Percentiles rank a stretch among this genome's conserved stretches.
Conservation (phyloP, 2,113 vertebrate species). For the Coptodon bakossiorum region DNA sequence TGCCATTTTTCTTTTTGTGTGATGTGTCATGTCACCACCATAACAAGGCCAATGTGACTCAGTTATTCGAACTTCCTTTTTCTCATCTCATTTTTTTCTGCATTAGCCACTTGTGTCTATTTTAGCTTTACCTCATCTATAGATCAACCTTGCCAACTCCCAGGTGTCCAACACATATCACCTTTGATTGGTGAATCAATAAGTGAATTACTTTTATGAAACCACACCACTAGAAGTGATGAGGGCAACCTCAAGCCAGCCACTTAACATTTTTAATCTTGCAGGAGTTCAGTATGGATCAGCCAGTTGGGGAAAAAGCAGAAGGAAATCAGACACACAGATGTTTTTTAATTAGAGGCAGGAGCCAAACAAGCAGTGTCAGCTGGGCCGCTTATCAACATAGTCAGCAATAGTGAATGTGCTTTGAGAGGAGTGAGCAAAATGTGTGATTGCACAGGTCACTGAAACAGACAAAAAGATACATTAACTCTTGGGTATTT, state of each 20-base stretch:
- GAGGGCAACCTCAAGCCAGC: constrained; percentile 37
- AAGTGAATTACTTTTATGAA: constrained; percentile 62
- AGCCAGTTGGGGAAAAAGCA: constrained; percentile 13
- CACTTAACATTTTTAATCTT: constrained; percentile 62
- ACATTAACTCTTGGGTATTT: not conserved
- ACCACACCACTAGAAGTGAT: constrained; percentile 51
- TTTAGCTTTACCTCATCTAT: constrained; percentile 6
- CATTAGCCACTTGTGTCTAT: constrained; percentile 3
- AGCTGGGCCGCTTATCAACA: constrained; percentile 34
- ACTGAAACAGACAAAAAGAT: not conserved
- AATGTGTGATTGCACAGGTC: not conserved
- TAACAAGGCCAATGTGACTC: not conserved
- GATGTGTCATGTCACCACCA: not conserved
- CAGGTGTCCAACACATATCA: constrained; percentile 46
- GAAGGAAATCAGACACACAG: constrained; percentile 12
- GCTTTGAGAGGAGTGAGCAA: not conserved
- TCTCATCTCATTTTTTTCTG: not conserved
- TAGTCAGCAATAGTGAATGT: constrained; percentile 29
- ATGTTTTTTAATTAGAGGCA: constrained; percentile 52
- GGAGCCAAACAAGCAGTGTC: constrained; percentile 40
- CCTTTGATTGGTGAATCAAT: constrained; percentile 59
- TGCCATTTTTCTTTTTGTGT: not conserved
- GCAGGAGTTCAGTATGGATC: constrained; percentile 40
- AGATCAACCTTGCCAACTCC: constrained; percentile 32
- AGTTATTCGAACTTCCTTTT: not conserved